Evolutionary conservation across 2,888 invertebrate species (phyloP).

Genomic region (Drosophila nigricruria): DNA sequence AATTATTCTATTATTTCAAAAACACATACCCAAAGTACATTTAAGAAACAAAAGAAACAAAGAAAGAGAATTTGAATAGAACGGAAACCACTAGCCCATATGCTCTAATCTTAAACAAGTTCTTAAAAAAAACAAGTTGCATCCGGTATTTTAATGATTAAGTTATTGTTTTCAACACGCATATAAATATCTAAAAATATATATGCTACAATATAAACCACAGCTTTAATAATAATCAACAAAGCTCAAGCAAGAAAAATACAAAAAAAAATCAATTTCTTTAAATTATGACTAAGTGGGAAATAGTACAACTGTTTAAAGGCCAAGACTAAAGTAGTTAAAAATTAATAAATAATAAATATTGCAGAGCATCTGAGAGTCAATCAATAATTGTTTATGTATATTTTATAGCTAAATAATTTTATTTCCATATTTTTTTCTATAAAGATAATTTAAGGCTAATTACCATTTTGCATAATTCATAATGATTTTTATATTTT

Average conservation of each 20-base stretch:
- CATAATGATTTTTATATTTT: conserved; percentile 1
- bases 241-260: background rate
- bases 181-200: no score
- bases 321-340: background rate
- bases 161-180: background rate
- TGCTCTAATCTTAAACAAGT: background rate
- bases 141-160: background rate
- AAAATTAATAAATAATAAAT: background rate
- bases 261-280: background rate
- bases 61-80: background rate
- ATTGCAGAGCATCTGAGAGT: conserved; percentile 1
- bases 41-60: background rate
- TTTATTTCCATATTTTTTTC: conserved; percentile 2
- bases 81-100: background rate
- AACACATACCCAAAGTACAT: background rate
- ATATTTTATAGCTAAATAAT: background rate
- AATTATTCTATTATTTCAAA: background rate
- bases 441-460: background rate
- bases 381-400: background rate
- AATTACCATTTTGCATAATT: conserved; percentile 20
- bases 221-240: background rate
- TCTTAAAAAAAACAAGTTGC: background rate
- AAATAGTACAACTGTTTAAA: background rate
- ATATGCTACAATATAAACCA: background rate
- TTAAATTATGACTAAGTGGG: background rate